These are phyloP conservation scores for Dryocosmus kuriphilus DNA, from an alignment of 2,888 invertebrate genomes.

Conservation along the genomic window DNA sequence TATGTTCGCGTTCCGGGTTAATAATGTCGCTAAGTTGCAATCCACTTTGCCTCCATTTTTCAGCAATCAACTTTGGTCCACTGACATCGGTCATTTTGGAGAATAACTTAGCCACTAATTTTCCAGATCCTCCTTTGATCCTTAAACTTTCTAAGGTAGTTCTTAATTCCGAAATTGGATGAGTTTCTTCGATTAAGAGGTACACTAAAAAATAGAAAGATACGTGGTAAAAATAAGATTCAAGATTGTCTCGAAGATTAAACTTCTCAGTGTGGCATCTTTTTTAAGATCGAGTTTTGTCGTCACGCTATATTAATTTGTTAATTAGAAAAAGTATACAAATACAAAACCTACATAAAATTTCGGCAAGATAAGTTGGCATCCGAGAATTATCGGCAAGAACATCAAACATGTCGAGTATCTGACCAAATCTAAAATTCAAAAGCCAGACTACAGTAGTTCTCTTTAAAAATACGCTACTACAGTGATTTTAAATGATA, in stretches of 20 bases:
- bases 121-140: too few species aligned
- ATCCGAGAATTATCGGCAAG: slow-evolving; percentile 92
- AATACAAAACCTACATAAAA: slow-evolving; percentile 79
- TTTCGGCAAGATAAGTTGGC: slow-evolving; percentile 88
- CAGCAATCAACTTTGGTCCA: slow-evolving; percentile 79
- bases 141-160: too few species aligned
- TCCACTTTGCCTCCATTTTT: slow-evolving; percentile 80
- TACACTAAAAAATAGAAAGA: slow-evolving; percentile 76
- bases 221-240: slow-evolving; percentile 41
- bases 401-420: slow-evolving; percentile 85
- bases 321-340: background rate
- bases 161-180: slow-evolving; percentile 68
- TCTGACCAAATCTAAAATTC: slow-evolving; percentile 81
- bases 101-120: slow-evolving; percentile 81
- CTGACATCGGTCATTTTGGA: slow-evolving; percentile 81
- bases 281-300: slow-evolving; percentile 67
- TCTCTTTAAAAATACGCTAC: background rate
- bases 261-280: slow-evolving; percentile 67
- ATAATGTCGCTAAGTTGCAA: slow-evolving; percentile 80
- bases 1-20: slow-evolving; percentile 73
- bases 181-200: slow-evolving; percentile 78
- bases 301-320: slow-evolving; percentile 62
- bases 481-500: slow-evolving; percentile 18
- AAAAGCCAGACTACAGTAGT: slow-evolving; percentile 30
- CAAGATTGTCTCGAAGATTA: slow-evolving; percentile 38